These are phyloP conservation scores for Tricholauxania praeusta DNA, from an alignment of 2,888 invertebrate genomes.

Conservation along the genomic window DNA sequence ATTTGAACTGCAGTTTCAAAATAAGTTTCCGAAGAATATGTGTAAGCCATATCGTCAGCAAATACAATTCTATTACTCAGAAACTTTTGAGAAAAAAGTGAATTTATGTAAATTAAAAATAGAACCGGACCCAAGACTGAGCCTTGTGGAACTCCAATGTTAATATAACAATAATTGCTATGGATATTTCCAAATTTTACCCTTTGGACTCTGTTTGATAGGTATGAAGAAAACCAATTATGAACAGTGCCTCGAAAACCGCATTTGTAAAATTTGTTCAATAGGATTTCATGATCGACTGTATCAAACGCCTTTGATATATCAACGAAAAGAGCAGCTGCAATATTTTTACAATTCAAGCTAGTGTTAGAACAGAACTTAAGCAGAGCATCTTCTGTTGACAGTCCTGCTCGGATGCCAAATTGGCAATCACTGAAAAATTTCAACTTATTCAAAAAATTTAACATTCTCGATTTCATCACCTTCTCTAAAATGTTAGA, in stretches of 20 bases:
- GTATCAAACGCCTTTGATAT: not conserved
- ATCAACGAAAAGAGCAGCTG: not conserved
- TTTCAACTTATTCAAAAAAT: not conserved
- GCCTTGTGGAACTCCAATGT: not conserved
- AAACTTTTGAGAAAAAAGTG: not conserved
- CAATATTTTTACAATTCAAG: not conserved
- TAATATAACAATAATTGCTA: not conserved
- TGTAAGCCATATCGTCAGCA: not conserved
- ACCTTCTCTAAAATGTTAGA: not conserved
- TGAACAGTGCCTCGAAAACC: no score
- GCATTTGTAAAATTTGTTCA: not conserved
- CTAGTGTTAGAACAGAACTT: not conserved
- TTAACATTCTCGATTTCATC: not conserved
- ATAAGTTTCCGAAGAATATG: not conserved
- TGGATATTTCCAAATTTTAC: not conserved
- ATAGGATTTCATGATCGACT: not conserved
- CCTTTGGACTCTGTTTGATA: not conserved
- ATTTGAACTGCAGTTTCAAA: no score
- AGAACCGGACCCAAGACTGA: not conserved
- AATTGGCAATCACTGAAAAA: conserved; percentile 1
- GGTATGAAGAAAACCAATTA: no score
- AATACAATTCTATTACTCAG: not conserved
- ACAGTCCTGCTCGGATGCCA: not conserved
- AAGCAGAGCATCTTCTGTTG: not conserved
- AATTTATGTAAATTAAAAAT: not conserved